Percentiles rank a stretch among this genome's conserved stretches.
phyloP scores from a whole-genome alignment of 2,113 vertebrate species.

The Hippocampus mohnikei region DNA sequence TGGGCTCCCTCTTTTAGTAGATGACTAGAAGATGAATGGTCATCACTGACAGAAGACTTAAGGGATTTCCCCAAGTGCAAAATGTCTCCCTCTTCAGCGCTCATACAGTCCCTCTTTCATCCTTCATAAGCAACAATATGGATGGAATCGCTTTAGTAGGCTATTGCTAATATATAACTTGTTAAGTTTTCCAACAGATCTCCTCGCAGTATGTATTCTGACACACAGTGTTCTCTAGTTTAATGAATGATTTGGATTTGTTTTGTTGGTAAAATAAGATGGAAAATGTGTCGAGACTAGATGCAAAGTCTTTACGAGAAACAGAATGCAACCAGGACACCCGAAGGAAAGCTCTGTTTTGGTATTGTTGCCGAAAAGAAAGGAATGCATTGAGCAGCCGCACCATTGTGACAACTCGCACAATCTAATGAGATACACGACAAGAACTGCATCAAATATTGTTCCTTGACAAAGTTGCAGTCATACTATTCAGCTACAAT shows the following conservation, averaged over 20 bases:
- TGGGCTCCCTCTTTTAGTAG: constrained; percentile 38
- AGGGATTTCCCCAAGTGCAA: constrained; percentile 49
- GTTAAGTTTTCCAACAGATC: not conserved
- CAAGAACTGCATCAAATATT: not conserved
- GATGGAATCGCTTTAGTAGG: not conserved
- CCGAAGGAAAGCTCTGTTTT: no score
- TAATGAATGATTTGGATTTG: no score
- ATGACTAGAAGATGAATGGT: constrained; percentile 32
- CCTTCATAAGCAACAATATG: not conserved
- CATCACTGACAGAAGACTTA: constrained; percentile 66
- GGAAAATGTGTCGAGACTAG: no score
- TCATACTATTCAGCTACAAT: not conserved
- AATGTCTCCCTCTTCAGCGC: constrained; percentile 30
- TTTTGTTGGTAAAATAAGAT: no score
- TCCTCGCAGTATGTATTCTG: no score
- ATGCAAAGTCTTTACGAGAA: no score
- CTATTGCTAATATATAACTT: no score
- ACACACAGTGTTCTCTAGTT: no score
- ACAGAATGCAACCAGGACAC: no score
- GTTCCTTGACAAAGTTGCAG: not conserved
- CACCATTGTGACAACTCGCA: no score
- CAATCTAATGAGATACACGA: no score
- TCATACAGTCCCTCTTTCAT: constrained; percentile 11
- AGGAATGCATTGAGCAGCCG: no score
- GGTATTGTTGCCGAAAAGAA: not conserved